Percentiles rank a stretch among this genome's conserved stretches.
Conservation (phyloP, 2,797 vertebrate species). For the Falco biarmicus region DNA sequence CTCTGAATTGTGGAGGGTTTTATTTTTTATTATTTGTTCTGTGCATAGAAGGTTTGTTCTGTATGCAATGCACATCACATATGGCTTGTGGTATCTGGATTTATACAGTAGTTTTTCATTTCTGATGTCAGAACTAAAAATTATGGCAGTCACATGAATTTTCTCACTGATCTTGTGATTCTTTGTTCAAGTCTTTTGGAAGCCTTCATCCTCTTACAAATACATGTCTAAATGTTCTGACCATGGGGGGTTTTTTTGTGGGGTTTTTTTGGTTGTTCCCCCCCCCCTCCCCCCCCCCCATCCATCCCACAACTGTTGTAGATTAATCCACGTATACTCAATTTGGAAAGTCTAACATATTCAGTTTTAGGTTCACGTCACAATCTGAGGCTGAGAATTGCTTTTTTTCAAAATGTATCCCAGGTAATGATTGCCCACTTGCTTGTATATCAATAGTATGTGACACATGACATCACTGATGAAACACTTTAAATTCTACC, state of each 20-base stretch:
- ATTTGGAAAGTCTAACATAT: background rate
- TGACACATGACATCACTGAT: background rate
- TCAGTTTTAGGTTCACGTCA: background rate
- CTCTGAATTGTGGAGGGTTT: background rate
- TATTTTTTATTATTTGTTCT: background rate
- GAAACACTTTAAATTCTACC: background rate
- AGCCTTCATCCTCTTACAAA: background rate
- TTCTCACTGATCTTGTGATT: background rate
- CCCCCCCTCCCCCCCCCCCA: too few relatives aligned
- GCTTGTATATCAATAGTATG: background rate
- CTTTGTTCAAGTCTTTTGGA: background rate
- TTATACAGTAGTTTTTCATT: background rate
- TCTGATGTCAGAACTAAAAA: background rate
- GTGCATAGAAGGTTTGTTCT: background rate
- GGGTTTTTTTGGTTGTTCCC: too few relatives aligned
- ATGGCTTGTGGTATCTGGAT: background rate
- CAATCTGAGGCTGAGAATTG: background rate
- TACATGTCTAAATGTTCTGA: background rate
- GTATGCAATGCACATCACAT: background rate
- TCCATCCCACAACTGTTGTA: background rate
- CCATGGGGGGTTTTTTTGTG: too few relatives aligned
- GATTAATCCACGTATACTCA: background rate
- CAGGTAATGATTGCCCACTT: background rate
- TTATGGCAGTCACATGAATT: rapidly evolving
- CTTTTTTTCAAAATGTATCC: background rate